Percentiles rank a stretch among this genome's conserved stretches.
Evolutionary conservation across 2,888 invertebrate species (phyloP).

Genomic region (Eueremaeus valkanovi): DNA sequence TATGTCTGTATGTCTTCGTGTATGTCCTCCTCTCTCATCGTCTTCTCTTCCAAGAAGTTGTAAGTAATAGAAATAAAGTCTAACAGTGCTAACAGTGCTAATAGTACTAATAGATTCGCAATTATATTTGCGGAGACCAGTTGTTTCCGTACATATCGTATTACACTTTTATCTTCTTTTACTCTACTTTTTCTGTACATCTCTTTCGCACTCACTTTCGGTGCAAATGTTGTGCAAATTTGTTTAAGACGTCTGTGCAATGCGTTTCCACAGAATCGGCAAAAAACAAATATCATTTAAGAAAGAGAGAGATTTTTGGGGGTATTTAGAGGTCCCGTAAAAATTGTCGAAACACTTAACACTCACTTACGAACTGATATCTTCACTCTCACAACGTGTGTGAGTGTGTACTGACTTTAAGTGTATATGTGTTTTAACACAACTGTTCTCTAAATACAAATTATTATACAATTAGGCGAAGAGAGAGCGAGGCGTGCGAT

Average conservation of each 20-base stretch:
- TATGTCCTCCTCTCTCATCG: neutral
- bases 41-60: slow-evolving; percentile 2
- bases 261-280: neutral
- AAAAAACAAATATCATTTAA: neutral
- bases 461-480: slow-evolving; percentile 31
- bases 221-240: slow-evolving; percentile 26
- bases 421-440: slow-evolving; percentile 14
- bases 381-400: neutral
- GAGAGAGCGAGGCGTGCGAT: slow-evolving; percentile 23
- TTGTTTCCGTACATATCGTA: slow-evolving; percentile 21
- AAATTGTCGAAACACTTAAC: slow-evolving; percentile 20
- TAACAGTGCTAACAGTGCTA: neutral
- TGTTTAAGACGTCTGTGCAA: slow-evolving; percentile 21
- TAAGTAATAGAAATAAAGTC: too few relatives aligned
- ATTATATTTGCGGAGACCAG: slow-evolving; percentile 2
- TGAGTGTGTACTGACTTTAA: neutral
- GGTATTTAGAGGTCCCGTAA: neutral
- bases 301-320: neutral
- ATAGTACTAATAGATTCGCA: slow-evolving; percentile 15
- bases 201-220: neutral
- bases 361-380: slow-evolving; percentile 20
- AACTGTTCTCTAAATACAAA: neutral
- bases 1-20: neutral
- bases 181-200: neutral
- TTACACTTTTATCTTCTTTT: neutral